Percentiles rank a stretch among this genome's conserved stretches.
phyloP scores from a whole-genome alignment of 2,888 invertebrate genomes.

The Tiliacea aurago region DNA sequence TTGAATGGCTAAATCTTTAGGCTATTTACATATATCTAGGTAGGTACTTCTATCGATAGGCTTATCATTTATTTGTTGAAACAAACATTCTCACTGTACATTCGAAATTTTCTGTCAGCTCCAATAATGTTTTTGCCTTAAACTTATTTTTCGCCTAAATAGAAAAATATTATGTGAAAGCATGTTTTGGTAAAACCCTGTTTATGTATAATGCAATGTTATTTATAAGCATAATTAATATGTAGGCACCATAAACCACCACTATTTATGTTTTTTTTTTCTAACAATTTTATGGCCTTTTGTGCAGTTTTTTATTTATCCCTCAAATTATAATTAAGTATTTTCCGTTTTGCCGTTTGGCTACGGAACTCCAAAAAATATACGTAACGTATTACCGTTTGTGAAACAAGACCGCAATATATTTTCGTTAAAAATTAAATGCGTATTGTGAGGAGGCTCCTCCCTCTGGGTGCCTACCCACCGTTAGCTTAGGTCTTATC shows the following conservation, averaged over 20 bases:
- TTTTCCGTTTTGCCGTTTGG: not conserved
- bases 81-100: constrained; percentile 7
- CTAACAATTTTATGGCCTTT: too few relatives aligned
- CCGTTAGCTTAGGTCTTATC: too few relatives aligned
- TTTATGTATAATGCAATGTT: too few relatives aligned
- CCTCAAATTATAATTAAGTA: too few relatives aligned
- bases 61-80: constrained; percentile 8
- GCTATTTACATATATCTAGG: not conserved
- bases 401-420: not conserved
- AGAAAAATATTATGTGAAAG: not conserved
- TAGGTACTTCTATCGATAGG: not conserved
- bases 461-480: not conserved
- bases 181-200: not conserved
- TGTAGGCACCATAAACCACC: not conserved
- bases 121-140: constrained; percentile 3
- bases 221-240: not conserved
- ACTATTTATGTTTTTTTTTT: not conserved
- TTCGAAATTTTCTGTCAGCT: constrained; percentile 2
- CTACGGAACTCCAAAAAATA: not conserved
- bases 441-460: too few relatives aligned
- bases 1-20: not conserved
- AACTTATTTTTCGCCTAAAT: constrained; percentile 7
- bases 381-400: too few relatives aligned
- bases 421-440: too few relatives aligned
- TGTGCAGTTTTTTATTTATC: too few relatives aligned